Base-by-base conservation (phyloP, 2,113 vertebrate species). In the Psettodes erumei region DNA sequence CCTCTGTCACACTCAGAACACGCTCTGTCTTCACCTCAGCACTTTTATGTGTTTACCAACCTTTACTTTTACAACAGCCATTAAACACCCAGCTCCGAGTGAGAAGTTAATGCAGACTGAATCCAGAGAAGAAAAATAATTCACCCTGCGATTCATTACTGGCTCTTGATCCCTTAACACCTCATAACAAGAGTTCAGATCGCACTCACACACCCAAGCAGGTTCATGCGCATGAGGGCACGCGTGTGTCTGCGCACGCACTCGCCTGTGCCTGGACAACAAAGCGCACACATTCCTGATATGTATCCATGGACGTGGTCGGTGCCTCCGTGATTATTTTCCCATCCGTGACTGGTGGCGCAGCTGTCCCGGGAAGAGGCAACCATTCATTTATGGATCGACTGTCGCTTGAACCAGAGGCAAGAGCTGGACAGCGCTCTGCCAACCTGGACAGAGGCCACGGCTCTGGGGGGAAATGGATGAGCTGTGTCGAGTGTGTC, bases 301-400 rank as follows among this genome's bases (percentile, higher is more conserved):
- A 33, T 28, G 69, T 51, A 37, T 67, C 53, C 71, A 73, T 55
- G 59, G 53, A 74, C 88, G 81, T 69, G 86, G 78, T 76, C 59
- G 21, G 54, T 37, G 63, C 50, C 56, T 51, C 65, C 71, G 21
- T 75, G 48, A 81, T 82, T 86, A 71, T 77, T 86, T 91, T 71
- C 53, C 77, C 75, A 85, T 71, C 78, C 65, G 71, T 58, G 77
- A 66, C 81, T 72, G 50, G 27, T n/a, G 63, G 78, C 64, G 48
- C 83, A 86, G 82, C 85, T 89, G 86, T 85, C 69, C 71, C 30
- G 51, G 30, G 63, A 81, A 80, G 83, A 86, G 71, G 68, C 55
- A 85, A 79, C 77, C 83, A 75, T 79, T 85, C 70, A 87, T 90
- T 88, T 90, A 77, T 68, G 66, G 64, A 71, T 68, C 37, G 48